A percentile compares a stretch with the other conserved stretches of the same genome.
Evolutionary conservation across 2,797 vertebrate species (phyloP).

Genomic region (Rhinichthys osculus): DNA sequence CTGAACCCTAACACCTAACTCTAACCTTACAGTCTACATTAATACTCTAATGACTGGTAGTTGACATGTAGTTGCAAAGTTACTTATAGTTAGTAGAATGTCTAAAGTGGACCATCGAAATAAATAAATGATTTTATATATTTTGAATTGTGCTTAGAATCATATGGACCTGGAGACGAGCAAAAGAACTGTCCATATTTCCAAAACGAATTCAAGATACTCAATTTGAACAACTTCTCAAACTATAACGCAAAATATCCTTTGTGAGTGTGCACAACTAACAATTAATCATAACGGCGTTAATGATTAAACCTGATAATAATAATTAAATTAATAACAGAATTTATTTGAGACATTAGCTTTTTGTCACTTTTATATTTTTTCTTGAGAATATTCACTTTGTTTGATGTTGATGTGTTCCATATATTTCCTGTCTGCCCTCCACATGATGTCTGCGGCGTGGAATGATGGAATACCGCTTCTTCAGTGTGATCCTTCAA

Average conservation of each 20-base stretch:
- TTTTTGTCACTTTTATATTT: background rate
- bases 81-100: too few species aligned
- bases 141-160: too few species aligned
- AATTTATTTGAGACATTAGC: background rate
- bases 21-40: too few species aligned
- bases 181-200: too few species aligned
- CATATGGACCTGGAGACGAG: too few species aligned
- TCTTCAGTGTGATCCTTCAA: slow-evolving; percentile 55
- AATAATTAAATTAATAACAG: background rate
- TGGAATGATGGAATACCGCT: slow-evolving; percentile 21
- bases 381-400: background rate
- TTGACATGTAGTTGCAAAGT: too few species aligned
- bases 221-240: background rate
- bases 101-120: background rate
- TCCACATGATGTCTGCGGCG: background rate
- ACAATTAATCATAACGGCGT: too few species aligned
- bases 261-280: background rate
- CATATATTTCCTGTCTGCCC: slow-evolving; percentile 30
- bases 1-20: too few species aligned
- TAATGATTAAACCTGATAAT: background rate
- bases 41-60: too few species aligned
- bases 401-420: slow-evolving; percentile 49
- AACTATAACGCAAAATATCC: too few species aligned
- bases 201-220: background rate
- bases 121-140: too few species aligned